Conservation (phyloP, 2,888 invertebrate genomes). For the Cephalotes varians region DNA sequence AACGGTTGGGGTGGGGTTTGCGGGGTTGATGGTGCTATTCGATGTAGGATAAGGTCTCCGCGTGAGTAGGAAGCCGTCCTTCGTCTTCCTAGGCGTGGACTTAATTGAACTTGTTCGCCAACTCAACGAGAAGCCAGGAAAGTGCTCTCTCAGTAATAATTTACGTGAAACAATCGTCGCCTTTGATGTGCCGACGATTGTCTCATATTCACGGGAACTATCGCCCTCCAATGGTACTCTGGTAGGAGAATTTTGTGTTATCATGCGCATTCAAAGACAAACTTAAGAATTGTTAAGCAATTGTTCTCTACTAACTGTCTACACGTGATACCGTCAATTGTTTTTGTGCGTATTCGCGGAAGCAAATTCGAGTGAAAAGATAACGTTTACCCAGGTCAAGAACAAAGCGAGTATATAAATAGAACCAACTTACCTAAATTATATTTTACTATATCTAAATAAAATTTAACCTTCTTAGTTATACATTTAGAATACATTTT, state of each 20-base stretch:
- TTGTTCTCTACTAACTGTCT: constrained; percentile 24
- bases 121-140: constrained; percentile 86
- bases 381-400: not conserved
- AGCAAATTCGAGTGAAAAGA: not conserved
- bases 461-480: no score
- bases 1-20: constrained; percentile 48
- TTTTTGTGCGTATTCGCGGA: not conserved
- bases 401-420: not conserved
- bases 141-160: constrained; percentile 84
- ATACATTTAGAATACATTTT: no score
- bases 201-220: constrained; percentile 69
- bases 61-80: constrained; percentile 82
- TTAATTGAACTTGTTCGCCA: constrained; percentile 86
- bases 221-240: constrained; percentile 41
- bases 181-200: constrained; percentile 84
- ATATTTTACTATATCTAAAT: no score
- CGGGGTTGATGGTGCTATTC: constrained; percentile 63
- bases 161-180: constrained; percentile 85
- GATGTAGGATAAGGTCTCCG: constrained; percentile 67
- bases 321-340: not conserved
- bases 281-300: constrained; percentile 26
- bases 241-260: constrained; percentile 7
- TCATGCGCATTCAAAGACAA: constrained; percentile 31
- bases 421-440: no score
- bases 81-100: constrained; percentile 76